phyloP scores from a whole-genome alignment of 2,113 vertebrate genomes.

The Sebastes schlegelii region DNA sequence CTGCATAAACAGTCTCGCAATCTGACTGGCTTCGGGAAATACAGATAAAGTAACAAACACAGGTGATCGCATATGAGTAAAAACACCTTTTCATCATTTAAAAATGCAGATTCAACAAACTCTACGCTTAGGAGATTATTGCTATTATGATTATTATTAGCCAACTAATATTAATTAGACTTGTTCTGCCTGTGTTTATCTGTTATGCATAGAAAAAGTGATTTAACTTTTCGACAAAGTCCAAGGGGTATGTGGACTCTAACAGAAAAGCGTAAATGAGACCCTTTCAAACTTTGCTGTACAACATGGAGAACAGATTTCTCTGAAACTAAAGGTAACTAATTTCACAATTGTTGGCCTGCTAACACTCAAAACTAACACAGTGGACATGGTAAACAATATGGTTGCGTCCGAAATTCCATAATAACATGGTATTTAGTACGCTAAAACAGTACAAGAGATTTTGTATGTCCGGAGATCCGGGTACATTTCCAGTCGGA shows the following conservation, averaged over 20 bases:
- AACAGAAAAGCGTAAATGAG: background rate
- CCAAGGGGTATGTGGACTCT: background rate
- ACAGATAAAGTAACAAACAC: background rate
- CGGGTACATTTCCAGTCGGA: too few species aligned
- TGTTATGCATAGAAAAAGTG: background rate
- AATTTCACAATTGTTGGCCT: background rate
- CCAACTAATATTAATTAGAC: background rate
- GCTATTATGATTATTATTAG: background rate
- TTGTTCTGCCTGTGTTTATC: background rate
- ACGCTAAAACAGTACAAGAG: too few species aligned
- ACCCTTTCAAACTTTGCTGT: background rate
- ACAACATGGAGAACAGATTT: background rate
- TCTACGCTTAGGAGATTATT: background rate
- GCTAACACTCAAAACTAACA: background rate
- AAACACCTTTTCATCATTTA: background rate
- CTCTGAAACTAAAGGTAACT: background rate
- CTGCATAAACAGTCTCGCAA: slow-evolving; percentile 1
- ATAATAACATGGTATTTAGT: too few species aligned
- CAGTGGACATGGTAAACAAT: background rate
- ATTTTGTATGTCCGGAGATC: too few species aligned
- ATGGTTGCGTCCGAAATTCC: too few species aligned
- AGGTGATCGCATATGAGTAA: background rate
- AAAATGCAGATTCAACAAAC: background rate
- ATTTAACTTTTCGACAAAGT: slow-evolving; percentile 13
- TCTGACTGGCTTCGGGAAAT: slow-evolving; percentile 8